These are phyloP conservation scores for Cranoglanis bouderius DNA, from an alignment of 2,113 vertebrate genomes.

Conservation along the genomic window DNA sequence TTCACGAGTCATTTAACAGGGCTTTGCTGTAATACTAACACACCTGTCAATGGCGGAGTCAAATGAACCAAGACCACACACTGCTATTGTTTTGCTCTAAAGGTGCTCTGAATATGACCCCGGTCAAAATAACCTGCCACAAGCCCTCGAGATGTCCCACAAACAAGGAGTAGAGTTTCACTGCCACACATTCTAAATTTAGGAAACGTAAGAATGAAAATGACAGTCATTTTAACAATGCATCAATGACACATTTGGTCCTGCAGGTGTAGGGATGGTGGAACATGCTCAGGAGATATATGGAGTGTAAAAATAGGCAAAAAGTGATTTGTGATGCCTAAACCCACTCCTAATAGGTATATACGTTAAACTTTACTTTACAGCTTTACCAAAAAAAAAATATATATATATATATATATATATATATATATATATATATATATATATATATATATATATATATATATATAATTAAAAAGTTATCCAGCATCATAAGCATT, in stretches of 20 bases:
- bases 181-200: conserved; percentile 25
- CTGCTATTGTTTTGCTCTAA: conserved; percentile 52
- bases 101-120: conserved; percentile 49
- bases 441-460: too few species aligned
- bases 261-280: not conserved
- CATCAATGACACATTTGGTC: not conserved
- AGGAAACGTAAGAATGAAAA: conserved; percentile 25
- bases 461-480: not conserved
- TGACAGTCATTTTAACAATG: not conserved
- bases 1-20: conserved; percentile 81
- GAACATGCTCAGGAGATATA: not conserved
- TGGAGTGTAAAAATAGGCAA: not conserved
- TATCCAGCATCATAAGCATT: not conserved
- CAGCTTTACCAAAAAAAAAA: not conserved
- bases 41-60: conserved; percentile 68
- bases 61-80: conserved; percentile 74
- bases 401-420: too few species aligned
- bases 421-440: too few species aligned
- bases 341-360: not conserved
- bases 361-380: not conserved
- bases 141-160: conserved; percentile 28
- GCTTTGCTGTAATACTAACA: conserved; percentile 61
- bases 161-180: conserved; percentile 29
- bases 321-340: not conserved
- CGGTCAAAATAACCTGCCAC: conserved; percentile 25